phyloP scores from a whole-genome alignment of 2,797 vertebrate species.

The Pipistrellus kuhlii region DNA sequence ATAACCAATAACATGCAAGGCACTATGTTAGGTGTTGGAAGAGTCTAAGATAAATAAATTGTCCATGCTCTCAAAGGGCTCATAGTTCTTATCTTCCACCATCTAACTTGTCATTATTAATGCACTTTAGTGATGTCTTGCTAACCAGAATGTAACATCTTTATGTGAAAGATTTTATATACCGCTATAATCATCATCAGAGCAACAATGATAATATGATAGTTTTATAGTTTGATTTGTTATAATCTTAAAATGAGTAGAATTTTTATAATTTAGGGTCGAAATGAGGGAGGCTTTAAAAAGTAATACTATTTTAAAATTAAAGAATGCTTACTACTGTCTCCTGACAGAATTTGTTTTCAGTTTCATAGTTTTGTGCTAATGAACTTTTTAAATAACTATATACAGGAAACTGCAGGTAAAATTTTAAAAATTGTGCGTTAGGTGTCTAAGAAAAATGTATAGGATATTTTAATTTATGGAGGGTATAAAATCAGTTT shows the following conservation, averaged over 20 bases:
- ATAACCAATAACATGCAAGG: not conserved
- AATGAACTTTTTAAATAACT: constrained; percentile 69
- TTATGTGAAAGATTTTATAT: constrained; percentile 45
- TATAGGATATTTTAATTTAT: constrained; percentile 60
- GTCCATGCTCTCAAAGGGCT: not conserved
- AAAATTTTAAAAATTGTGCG: constrained; percentile 46
- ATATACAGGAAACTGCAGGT: constrained; percentile 68
- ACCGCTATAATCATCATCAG: not conserved
- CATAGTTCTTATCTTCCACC: not conserved
- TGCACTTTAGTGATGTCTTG: constrained; percentile 19
- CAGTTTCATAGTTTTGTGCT: constrained; percentile 54
- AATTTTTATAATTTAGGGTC: constrained; percentile 51
- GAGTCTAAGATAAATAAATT: not conserved
- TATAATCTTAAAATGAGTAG: constrained; percentile 57
- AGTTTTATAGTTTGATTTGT: constrained; percentile 35
- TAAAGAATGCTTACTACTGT: not conserved
- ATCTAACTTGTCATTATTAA: constrained; percentile 3
- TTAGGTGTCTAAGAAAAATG: constrained; percentile 76
- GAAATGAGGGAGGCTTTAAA: constrained; percentile 62
- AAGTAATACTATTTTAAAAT: constrained; percentile 38
- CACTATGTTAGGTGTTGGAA: not conserved
- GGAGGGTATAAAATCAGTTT: constrained; percentile 60
- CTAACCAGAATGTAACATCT: constrained; percentile 47
- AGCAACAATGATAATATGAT: constrained; percentile 23
- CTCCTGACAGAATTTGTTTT: constrained; percentile 44